Evolutionary conservation across 2,113 vertebrate species (phyloP).

Genomic region (Podarcis muralis): DNA sequence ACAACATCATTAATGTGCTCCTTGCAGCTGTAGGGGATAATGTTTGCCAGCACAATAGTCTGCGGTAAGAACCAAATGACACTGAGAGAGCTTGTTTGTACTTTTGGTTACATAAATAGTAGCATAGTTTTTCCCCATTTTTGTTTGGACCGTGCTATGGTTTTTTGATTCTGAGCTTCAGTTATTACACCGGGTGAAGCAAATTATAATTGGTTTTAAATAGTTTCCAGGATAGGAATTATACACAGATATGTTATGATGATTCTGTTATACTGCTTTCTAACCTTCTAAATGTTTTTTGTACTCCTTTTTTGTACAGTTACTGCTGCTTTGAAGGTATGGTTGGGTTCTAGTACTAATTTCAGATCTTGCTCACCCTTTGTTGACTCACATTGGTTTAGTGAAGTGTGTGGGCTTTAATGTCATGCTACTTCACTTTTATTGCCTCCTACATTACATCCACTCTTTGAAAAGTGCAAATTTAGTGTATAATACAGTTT

Average conservation of each 20-base stretch:
- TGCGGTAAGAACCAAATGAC: not conserved
- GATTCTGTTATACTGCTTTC: not conserved
- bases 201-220: not conserved
- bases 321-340: not conserved
- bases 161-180: not conserved
- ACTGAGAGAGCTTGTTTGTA: not conserved
- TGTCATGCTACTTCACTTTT: not conserved
- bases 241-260: not conserved
- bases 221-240: not conserved
- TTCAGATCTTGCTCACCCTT: not conserved
- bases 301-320: not conserved
- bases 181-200: not conserved
- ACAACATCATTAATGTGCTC: constrained; percentile 8
- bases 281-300: not conserved
- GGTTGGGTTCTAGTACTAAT: not conserved
- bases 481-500: not conserved
- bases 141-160: not conserved
- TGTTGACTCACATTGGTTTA: not conserved
- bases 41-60: constrained; percentile 6
- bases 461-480: not conserved
- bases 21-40: constrained; percentile 10
- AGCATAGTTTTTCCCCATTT: not conserved
- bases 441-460: not conserved
- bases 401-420: not conserved
- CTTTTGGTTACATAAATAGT: not conserved